Evolutionary conservation across 2,797 vertebrate species (phyloP), one percentile per base, ranked within the genome.

Genomic region (Spondyliosoma cantharus): DNA sequence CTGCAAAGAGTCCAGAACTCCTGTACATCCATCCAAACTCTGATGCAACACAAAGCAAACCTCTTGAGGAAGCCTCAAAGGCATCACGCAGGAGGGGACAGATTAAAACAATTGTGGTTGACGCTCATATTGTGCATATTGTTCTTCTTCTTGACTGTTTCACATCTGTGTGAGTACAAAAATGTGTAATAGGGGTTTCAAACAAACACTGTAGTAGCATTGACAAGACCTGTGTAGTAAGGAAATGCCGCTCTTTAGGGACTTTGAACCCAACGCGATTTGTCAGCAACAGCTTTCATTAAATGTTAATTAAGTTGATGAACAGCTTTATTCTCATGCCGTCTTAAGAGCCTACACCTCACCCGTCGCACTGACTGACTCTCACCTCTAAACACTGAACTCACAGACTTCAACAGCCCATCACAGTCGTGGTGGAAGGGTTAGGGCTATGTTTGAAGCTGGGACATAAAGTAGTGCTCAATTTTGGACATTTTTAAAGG

Each of bases 31-130:
- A n/a, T 80, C 22, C 48, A 65, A 70, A 53, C 64, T 59, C 62
- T 89, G 89, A 87, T 69, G 86, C 75, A 90, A 89, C 60, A 42
- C 49, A 6, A 2, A 58, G 82, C 46, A 85, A 79, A 57, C 20
- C 63, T 70, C 1, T 1, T 14, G 59, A 77, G 70, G 32, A 15
- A 29, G 54, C 25, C 9, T 70, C n/a, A 50, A 14, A 17, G 74
- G 69, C n/a, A 16, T 27, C 3, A 20, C 27, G n/a, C 15, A 54
- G 42, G 32, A 68, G 19, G 19, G 67, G 32, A 24, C 60, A 78
- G 76, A 59, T 32, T n/a, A 27, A 24, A 22, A 46, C 27, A 29
- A 52, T 2, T 5, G 13, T 15, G 16, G 4, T 67, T 59, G 2
- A 58, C 63, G 24, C n/a, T 69, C 14, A 20, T 42, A 52, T 48